Conservation (phyloP, 2,888 invertebrate genomes). For the Choristoneura rosaceana region DNA sequence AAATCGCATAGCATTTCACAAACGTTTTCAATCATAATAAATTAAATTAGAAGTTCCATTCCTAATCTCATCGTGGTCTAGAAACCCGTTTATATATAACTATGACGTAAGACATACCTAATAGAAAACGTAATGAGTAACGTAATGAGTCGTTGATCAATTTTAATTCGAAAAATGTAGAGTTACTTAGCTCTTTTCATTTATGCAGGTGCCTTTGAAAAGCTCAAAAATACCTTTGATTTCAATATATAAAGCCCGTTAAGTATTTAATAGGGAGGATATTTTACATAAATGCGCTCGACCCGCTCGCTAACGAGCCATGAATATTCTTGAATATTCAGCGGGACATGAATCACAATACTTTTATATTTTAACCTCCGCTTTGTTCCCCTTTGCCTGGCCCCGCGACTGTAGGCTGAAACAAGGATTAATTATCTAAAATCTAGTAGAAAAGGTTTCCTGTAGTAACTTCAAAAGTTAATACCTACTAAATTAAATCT, state of each 20-base stretch:
- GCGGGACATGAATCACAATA: conserved; percentile 42
- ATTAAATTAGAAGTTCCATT: too few species aligned
- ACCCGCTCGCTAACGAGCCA: conserved; percentile 45
- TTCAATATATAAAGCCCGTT: conserved; percentile 40
- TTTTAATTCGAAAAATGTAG: background rate
- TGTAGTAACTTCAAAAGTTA: too few species aligned
- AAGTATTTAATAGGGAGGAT: conserved; percentile 40
- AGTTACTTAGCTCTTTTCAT: background rate
- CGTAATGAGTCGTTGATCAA: background rate
- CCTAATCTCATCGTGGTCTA: too few species aligned
- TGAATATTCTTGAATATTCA: conserved; percentile 47
- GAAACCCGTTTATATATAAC: too few species aligned
- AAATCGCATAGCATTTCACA: too few species aligned
- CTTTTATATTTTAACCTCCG: conserved; percentile 42
- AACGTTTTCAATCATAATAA: too few species aligned
- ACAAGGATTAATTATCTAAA: conserved; percentile 31
- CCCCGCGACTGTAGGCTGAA: background rate
- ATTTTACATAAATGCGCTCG: conserved; percentile 41
- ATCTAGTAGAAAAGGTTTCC: conserved; percentile 7
- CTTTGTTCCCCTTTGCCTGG: conserved; percentile 32
- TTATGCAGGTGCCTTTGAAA: conserved; percentile 1
- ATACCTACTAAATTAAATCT: too few species aligned
- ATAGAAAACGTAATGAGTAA: too few species aligned
- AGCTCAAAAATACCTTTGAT: conserved; percentile 20
- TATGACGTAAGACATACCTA: too few species aligned